Evolutionary conservation across 1,140 invertebrate species (phyloP), one percentile per base, ranked within the genome.

Genomic region (Dendroctonus ponderosae): DNA sequence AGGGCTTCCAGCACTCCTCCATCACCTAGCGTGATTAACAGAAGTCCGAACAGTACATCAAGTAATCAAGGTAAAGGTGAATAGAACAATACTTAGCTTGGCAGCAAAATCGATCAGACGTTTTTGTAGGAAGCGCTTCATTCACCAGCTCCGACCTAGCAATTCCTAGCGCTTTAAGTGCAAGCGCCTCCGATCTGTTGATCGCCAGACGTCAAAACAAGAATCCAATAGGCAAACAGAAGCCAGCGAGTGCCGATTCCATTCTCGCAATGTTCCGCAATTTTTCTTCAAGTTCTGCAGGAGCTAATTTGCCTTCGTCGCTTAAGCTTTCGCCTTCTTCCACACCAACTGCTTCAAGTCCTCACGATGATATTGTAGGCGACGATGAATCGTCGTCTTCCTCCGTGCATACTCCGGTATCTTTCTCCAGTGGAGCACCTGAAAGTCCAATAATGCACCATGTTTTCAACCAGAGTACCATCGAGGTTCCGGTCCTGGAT

Each of bases 231-330:
- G 74, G 72, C 49, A 76, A 73, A 74, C 80, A 74, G 84, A 89
- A 81, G 84, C 83, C 82, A 70, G 83, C 87, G 5, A 89, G 86
- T 70, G 88, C 89, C 7, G 89, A 91, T 77, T 90, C 89, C 3
- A 87, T 90, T 60, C 76, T 90, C 51, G 87, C 88, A 3, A 89
- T 90, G 85, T 89, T 90, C 71, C 79, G 85, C 39, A 88, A 86
- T 72, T 86, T 87, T 70, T 83, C 85, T 14, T 79, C 83, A 14
- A 83, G 82, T 49, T 81, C 82, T 11, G 81, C 81, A 5, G 80
- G 82, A 7, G 77, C 78, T 14, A 84, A 82, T 44, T 61, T 82
- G 49, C 80, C 83, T 0, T 81, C 84, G 8, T 85, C 85, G 4
- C 79, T 82, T 43, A 82, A 81, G 44, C 77, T 85, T 4, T 85